phyloP scores from a whole-genome alignment of 2,113 vertebrate species.

The Clupea harengus region DNA sequence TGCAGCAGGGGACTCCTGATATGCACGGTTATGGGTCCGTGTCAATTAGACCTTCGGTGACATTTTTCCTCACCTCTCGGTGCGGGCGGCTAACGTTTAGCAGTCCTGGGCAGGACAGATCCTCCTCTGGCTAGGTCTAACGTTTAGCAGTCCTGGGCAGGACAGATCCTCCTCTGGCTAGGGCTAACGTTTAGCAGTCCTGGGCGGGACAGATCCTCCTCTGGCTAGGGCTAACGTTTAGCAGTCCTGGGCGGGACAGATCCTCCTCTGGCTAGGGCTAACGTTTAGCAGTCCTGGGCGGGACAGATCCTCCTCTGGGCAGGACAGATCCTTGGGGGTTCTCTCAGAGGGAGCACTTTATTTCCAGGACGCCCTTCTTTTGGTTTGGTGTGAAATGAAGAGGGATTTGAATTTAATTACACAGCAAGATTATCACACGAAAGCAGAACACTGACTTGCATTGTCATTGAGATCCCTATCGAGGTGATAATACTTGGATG shows the following conservation, averaged over 20 bases:
- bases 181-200: neutral
- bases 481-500: neutral
- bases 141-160: neutral
- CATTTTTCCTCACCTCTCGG: slow-evolving; percentile 12
- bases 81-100: neutral
- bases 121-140: neutral
- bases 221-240: neutral
- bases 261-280: neutral
- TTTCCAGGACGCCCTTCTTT: neutral
- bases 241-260: neutral
- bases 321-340: too few species aligned
- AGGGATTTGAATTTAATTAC: neutral
- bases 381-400: neutral
- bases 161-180: neutral
- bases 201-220: neutral
- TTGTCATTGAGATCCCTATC: neutral
- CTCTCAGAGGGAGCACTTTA: neutral
- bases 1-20: neutral
- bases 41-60: slow-evolving; percentile 5
- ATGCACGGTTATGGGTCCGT: neutral
- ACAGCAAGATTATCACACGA: neutral
- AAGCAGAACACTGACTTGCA: neutral
- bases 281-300: neutral
- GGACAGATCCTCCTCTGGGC: neutral
- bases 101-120: neutral